phyloP scores from a whole-genome alignment of 2,888 invertebrate species.

The Phytoseiulus persimilis region DNA sequence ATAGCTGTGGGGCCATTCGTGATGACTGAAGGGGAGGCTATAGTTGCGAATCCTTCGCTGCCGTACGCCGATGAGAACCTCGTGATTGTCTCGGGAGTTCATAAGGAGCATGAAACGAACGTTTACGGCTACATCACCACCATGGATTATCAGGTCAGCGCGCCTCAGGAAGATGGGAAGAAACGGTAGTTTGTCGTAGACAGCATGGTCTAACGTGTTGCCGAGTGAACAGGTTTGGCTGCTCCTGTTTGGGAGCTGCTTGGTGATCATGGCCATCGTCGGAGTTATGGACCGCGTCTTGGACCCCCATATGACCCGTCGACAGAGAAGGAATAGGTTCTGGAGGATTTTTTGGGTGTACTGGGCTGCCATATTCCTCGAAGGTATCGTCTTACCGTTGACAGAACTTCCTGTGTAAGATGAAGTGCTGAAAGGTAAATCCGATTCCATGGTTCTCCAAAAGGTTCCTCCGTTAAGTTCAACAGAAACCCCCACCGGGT shows the following conservation, averaged over 20 bases:
- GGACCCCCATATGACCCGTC: background rate
- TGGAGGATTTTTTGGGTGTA: conserved; percentile 34
- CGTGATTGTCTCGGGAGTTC: background rate
- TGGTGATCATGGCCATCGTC: conserved; percentile 20
- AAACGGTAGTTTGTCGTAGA: too few relatives aligned
- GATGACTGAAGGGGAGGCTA: conserved; percentile 21
- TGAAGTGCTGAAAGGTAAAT: too few relatives aligned
- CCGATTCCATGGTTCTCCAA: background rate
- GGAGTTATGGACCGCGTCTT: background rate
- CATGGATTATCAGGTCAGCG: conserved; percentile 19
- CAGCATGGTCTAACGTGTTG: too few relatives aligned
- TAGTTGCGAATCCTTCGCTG: conserved; percentile 20
- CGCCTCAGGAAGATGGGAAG: too few relatives aligned
- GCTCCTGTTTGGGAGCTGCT: conserved; percentile 11
- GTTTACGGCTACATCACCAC: conserved; percentile 33
- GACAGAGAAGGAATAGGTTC: background rate
- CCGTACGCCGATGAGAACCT: conserved; percentile 15
- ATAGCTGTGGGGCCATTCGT: conserved; percentile 25
- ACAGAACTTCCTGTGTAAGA: too few relatives aligned
- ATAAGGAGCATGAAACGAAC: conserved; percentile 10
- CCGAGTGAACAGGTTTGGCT: conserved; percentile 14
- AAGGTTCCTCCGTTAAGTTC: background rate
- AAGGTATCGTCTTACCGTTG: background rate
- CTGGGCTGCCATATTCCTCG: conserved; percentile 24
- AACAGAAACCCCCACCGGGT: background rate